Conservation (phyloP, 92 coral and sea anemone species). For the Actinernus sp. region DNA sequence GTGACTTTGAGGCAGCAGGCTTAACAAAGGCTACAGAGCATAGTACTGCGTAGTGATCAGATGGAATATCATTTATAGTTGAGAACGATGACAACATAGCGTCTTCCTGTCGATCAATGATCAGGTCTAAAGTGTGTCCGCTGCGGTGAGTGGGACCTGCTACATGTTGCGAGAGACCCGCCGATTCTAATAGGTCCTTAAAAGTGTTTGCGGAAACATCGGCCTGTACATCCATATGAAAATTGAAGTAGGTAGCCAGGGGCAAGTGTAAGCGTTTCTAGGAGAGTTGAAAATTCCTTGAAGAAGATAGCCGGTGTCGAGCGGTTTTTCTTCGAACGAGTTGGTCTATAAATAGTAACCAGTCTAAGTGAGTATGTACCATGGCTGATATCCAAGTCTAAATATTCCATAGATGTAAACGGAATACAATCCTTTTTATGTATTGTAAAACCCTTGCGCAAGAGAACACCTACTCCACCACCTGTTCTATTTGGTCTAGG, state of each 20-base stretch:
- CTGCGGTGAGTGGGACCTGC: constrained; percentile 44
- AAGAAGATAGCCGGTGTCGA: constrained; percentile 27
- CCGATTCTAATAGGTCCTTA: constrained; percentile 33
- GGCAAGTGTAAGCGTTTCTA: constrained; percentile 24
- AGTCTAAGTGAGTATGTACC: constrained; percentile 22
- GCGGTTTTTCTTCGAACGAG: constrained; percentile 32
- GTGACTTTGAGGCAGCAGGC: constrained; percentile 28
- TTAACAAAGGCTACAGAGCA: constrained; percentile 34
- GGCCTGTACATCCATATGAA: constrained; percentile 30
- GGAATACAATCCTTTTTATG: constrained; percentile 9
- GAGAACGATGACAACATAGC: constrained; percentile 11
- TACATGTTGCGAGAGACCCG: constrained; percentile 43
- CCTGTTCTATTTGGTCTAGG: constrained; percentile 22
- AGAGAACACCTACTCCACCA: constrained; percentile 32
- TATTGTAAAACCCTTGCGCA: constrained; percentile 30
- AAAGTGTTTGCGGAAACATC: constrained; percentile 14
- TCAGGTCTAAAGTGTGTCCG: constrained; percentile 39
- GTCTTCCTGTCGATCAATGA: constrained; percentile 44
- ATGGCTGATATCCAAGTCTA: constrained; percentile 17
- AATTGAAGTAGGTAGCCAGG: constrained; percentile 37
- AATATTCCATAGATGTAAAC: constrained; percentile 35
- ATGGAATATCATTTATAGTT: constrained; percentile 36
- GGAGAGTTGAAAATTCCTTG: constrained; percentile 38
- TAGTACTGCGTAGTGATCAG: constrained; percentile 33
- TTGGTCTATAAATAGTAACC: constrained; percentile 15